phyloP scores from a whole-genome alignment of 2,888 invertebrate species.

The Habroteleia sp. region DNA sequence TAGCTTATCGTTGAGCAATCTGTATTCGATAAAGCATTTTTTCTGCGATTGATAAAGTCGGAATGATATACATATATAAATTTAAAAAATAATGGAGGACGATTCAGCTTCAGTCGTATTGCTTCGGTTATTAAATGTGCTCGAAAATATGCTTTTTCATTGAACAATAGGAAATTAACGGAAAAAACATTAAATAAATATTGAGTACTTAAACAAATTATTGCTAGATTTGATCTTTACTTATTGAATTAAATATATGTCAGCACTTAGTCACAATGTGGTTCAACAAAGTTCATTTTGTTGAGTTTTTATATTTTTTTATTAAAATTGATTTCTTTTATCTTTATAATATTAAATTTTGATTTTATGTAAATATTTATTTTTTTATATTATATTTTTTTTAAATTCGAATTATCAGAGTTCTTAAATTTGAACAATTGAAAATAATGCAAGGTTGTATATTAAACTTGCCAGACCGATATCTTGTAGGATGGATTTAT shows the following conservation, averaged over 20 bases:
- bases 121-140: constrained; percentile 39
- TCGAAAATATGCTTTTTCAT: constrained; percentile 33
- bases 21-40: constrained; percentile 52
- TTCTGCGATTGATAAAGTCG: constrained; percentile 15
- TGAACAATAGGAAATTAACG: background rate
- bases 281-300: constrained; percentile 34
- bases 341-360: too few species aligned
- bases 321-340: too few species aligned
- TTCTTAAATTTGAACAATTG: too few species aligned
- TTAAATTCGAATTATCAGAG: too few species aligned
- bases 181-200: constrained; percentile 31
- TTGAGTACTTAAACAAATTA: constrained; percentile 35
- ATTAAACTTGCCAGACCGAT: constrained; percentile 26
- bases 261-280: constrained; percentile 38
- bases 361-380: too few species aligned
- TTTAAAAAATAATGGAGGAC: constrained; percentile 20
- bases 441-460: constrained; percentile 24
- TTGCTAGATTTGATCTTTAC: constrained; percentile 43
- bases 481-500: constrained; percentile 47
- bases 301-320: constrained; percentile 2
- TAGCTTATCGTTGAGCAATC: constrained; percentile 7
- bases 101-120: constrained; percentile 36
- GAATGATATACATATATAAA: constrained; percentile 19
- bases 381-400: too few species aligned
- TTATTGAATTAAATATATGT: constrained; percentile 27